Evolutionary conservation across 1,140 invertebrate genomes (phyloP), one percentile per base, ranked within the genome.

Genomic region (Bombus pascuorum): DNA sequence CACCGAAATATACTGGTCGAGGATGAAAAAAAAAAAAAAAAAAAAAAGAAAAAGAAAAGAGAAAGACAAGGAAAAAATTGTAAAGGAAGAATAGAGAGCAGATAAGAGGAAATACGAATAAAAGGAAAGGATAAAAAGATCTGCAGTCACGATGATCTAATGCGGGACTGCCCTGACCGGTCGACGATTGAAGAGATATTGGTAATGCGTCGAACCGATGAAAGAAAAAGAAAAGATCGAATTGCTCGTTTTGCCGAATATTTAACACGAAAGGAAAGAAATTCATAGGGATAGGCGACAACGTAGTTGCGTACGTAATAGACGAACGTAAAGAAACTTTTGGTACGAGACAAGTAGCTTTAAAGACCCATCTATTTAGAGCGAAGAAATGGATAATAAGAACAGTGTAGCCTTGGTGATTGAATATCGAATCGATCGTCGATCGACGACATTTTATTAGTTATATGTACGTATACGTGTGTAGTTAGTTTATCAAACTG

Each of bases 1-100:
- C n/a, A 77, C 81, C 59, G 25, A 84, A 79, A 79, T 79, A 84
- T 72, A 71, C 75, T 62, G n/a, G 37, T 42, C 44, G 47, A 9
- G 15, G 65, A 37, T 32, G 3, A 37, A 34, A 71, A 44, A 70
- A 42, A 32, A 12, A 18, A 18, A 34, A 18, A 25, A 25, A 10
- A 15, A 34, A n/a, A 15, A 80, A 9, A 34, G 32, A 32, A 32
- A 32, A 32, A 32, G 32, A 18, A 9, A 34, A 3, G 39, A 25
- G 18, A 18, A 34, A 32, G 34, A 80, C 4, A 2, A n/a, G 42
- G 25, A 68, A 44, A 77, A n/a, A 28, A 68, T 32, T 1, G 15
- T 13, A 8, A 28, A 81, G 44, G 18, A 22, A 39, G 18, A 28
- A 13, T 57, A 76, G n/a, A 39, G 34, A 73, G 57, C n/a, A 34